phyloP scores from a whole-genome alignment of 2,797 vertebrate genomes.

The Catamblyrhynchus diadema region DNA sequence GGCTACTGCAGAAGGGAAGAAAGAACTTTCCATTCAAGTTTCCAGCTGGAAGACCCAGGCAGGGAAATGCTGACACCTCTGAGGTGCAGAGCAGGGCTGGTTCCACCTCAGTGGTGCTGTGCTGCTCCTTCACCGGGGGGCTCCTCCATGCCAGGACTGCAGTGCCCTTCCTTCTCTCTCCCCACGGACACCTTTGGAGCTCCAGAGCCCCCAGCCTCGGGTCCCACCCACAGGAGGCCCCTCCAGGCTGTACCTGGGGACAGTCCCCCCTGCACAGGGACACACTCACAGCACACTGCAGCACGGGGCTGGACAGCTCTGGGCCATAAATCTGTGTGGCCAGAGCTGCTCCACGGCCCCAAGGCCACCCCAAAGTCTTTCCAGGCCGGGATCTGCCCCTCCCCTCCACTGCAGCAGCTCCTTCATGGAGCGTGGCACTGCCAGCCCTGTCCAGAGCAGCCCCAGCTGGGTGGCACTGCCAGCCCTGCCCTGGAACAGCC shows the following conservation, averaged over 20 bases:
- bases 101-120: background rate
- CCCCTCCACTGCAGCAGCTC: background rate
- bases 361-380: slow-evolving; percentile 13
- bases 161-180: background rate
- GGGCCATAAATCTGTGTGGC: fast-evolving
- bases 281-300: background rate
- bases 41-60: background rate
- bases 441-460: no score
- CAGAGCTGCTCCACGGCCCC: fast-evolving
- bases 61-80: fast-evolving
- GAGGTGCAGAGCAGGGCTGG: background rate
- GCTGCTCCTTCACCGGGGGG: background rate
- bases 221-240: fast-evolving
- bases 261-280: background rate
- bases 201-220: background rate
- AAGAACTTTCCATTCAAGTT: background rate
- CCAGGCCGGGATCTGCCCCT: fast-evolving
- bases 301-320: fast-evolving
- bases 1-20: background rate
- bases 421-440: background rate
- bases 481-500: no score
- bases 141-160: background rate
- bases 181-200: fast-evolving
- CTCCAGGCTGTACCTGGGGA: background rate
- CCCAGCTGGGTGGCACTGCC: no score